Base-by-base conservation (phyloP, 2,113 vertebrate species). In the Menura novaehollandiae region DNA sequence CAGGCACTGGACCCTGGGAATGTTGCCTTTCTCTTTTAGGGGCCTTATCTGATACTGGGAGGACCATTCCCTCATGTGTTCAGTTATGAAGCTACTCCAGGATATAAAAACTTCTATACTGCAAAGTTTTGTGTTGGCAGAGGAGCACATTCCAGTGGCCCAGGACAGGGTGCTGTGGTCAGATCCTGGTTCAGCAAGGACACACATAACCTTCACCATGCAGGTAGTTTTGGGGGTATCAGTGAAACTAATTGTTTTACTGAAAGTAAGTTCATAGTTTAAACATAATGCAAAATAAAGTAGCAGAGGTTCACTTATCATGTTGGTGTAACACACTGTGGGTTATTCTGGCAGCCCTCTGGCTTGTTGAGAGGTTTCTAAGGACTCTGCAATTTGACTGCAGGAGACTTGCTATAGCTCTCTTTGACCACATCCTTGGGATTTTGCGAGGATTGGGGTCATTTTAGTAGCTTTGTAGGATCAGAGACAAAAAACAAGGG, bases 21-120 rank as follows among this genome's bases (percentile, higher is more conserved):
- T 52, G 49, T 46, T 91, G 32, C 59, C 35, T 91, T 85, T 84
- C 71, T 80, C 86, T 85, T 82, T 88, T 35, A 88, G 55, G 35
- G 13, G 24, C 41, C 9, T 90, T 89, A 88, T 76, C 77, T 95
- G 88, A 85, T 85, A 51, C 62, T 9, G 39, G 32, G 59, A 67
- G 26, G 47, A 58, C 37, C 49, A 39, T 49, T 77, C 73, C 22
- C 20, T 43, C 0, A 0, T 21, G 30, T 63, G 30, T 16, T 63
- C 60, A 28, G 28, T 75, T 82, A 35, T 37, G 41, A 56, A 62
- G 24, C 37, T 76, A 13, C 46, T 71, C 41, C 63, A 79, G 52
- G 47, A 16, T 32, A n/a, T 11, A 41, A 75, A 94, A 94, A 32
- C 27, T 66, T 73, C 71, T 23, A 0, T 26, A 41, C 43, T 22